Evolutionary conservation across 1,140 invertebrate species (phyloP), one percentile per base, ranked within the genome.

Genomic region (Steinernema khuongi): DNA sequence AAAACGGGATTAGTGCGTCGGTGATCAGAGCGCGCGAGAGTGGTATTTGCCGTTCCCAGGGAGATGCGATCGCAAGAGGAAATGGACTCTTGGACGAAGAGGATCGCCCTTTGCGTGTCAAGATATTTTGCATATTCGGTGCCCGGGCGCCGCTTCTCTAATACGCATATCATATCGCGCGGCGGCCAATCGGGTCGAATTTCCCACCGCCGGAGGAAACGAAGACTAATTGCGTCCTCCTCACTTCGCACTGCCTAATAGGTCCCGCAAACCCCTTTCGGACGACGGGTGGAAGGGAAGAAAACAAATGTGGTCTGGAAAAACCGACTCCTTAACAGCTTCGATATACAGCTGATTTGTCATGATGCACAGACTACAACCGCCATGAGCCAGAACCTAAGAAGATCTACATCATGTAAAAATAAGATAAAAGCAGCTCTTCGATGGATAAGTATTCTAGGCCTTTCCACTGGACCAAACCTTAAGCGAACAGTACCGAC

Each of bases 131-230:
- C 50, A 60, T 60, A 60, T 60, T 60, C 22, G 26, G 11, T 22
- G 26, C 22, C 50, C 4, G 7, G n/a, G 36, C 36, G 36, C 36
- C 36, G 7, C 36, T 41, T n/a, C 7, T n/a, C 50, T 60, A 60
- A 60, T 60, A 60, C 50, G 50, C 50, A 22, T 60, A 60, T 60
- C 50, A 60, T 60, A 60, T 60, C 50, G 50, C 50, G 4, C 50
- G 50, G n/a, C n/a, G n/a, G n/a, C n/a, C 50, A 60, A 60, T 60
- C 50, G 7, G 50, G 26, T 60, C 50, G 50, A 26, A 60, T 60
- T 60, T 60, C 50, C 22, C 50, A 22, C n/a, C 50, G 50, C 50
- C 50, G n/a, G 7, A 41, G 36, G 36, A n/a, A 41, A 41, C 7
- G 36, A 41, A n/a, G 50, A 22, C 50, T 60, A 60, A 60, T 60